Base-by-base conservation (phyloP, 2,888 invertebrate species). In the Bruchidius siliquastri region DNA sequence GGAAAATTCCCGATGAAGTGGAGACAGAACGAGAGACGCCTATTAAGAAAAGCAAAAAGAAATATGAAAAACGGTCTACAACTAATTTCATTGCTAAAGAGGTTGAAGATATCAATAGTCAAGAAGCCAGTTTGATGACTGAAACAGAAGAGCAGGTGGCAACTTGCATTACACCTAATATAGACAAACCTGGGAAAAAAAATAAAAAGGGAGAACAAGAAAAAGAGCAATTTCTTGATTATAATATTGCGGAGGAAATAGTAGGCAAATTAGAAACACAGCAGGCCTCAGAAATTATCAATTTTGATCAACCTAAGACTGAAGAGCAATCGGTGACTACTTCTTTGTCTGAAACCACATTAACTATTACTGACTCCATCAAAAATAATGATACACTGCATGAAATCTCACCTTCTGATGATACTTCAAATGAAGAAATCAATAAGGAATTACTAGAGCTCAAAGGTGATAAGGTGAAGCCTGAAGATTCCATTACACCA, bases 1-100 rank as follows among this genome's bases (percentile, higher is more conserved):
- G 68, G 22, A 21, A 68, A 10, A 68, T 68, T 10, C 22, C 68
- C 20, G 68, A 68, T 21, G 72, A 76, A 6, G 76, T 76, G 22
- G 67, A 71, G 20, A 72, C 73, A 68, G 21, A 22, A 3, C 0
- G 49, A n/a, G 21, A 72, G 26, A 22, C 21, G 20, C 21, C 71
- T 3, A 70, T 70, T 2, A 68, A 68, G 21, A 68, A 68, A 20
- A 13, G 10, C 49, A 49, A 49, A 18, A 49, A 49, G 10, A 49
- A 49, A 49, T 70, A 21, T 3, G 32, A 21, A 30, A 69, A 71
- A 68, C 68, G 21, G 22, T 66, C 49, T 13, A 13, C 8, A 3
- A 18, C 49, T 13, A 18, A 4, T 13, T 49, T 69, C 21, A 22
- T 69, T n/a, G 20, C 26, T 2, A 22, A 21, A 20, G 69, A 69